phyloP scores from a whole-genome alignment of 2,797 vertebrate species.

The Hypotaenidia philippensis region DNA sequence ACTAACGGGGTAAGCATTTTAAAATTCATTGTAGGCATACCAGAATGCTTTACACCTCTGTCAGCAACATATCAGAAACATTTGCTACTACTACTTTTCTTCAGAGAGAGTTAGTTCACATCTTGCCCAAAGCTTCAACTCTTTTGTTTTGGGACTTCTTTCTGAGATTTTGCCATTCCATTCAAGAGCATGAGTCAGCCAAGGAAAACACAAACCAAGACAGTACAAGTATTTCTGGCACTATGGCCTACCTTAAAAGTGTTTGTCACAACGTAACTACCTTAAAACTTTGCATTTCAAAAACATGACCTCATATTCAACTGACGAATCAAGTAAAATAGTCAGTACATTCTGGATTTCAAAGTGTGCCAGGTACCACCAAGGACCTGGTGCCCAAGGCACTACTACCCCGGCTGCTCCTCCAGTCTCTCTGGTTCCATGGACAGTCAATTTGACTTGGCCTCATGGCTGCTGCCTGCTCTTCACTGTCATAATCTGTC shows the following conservation, averaged over 20 bases:
- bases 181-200: not conserved
- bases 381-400: too few species aligned
- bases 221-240: not conserved
- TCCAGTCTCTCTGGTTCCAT: not conserved
- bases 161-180: not conserved
- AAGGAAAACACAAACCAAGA: not conserved
- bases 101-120: not conserved
- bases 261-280: too few species aligned
- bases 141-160: not conserved
- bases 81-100: not conserved
- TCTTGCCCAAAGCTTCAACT: not conserved
- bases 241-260: not conserved
- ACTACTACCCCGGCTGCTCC: not conserved
- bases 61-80: not conserved
- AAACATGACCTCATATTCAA: not conserved
- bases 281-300: not conserved
- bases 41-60: not conserved
- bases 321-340: not conserved
- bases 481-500: not conserved
- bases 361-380: fast-evolving
- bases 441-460: fast-evolving
- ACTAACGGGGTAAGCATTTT: not conserved
- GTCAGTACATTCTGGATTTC: not conserved
- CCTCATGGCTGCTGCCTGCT: fast-evolving
- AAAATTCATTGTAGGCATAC: not conserved